Evolutionary conservation across 2,113 vertebrate species (phyloP).

Genomic region (Nannospalax galili): DNA sequence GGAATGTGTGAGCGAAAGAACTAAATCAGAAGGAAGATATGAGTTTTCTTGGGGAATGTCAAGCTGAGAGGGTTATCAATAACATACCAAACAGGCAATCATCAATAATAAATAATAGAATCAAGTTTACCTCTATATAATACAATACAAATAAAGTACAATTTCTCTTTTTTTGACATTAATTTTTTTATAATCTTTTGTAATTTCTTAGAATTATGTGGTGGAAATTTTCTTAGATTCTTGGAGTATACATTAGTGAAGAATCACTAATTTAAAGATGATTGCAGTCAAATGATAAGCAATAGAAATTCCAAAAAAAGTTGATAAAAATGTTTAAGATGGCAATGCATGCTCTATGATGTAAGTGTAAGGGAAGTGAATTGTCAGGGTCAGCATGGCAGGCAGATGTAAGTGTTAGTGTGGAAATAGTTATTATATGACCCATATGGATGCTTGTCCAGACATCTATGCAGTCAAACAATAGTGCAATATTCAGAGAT

Average conservation of each 20-base stretch:
- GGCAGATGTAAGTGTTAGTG: neutral
- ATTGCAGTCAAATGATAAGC: neutral
- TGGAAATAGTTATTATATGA: neutral
- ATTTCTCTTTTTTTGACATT: neutral
- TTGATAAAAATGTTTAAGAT: neutral
- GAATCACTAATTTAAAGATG: neutral
- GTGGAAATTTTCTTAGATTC: neutral
- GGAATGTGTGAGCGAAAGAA: neutral
- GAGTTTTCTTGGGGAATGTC: neutral
- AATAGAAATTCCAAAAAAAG: neutral
- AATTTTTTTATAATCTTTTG: neutral
- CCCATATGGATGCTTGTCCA: neutral
- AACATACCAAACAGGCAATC: neutral
- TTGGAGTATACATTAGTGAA: neutral
- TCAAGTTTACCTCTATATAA: neutral
- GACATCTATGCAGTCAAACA: neutral
- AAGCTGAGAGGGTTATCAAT: neutral
- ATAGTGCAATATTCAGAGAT: neutral
- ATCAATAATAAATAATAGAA: neutral
- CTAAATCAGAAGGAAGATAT: neutral
- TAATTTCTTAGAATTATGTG: neutral
- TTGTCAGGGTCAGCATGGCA: neutral
- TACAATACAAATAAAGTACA: neutral
- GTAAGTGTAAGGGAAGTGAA: neutral
- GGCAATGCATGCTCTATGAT: neutral